Evolutionary conservation across 1,140 invertebrate species (phyloP).

Genomic region (Phymorhynchus buccinoides): DNA sequence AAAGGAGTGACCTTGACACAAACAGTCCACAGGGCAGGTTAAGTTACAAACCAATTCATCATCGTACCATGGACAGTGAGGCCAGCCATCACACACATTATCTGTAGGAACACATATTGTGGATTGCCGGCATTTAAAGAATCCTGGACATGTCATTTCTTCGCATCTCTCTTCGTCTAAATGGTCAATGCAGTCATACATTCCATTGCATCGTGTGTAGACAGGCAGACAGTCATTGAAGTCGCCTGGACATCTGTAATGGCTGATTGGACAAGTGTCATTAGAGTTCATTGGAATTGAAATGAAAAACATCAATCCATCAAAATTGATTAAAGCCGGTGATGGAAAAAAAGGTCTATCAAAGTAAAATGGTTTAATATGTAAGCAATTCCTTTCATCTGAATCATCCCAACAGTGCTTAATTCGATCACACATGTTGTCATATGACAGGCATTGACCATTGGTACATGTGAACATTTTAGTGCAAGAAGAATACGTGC

Average conservation of each 20-base stretch:
- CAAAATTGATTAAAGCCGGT: neutral
- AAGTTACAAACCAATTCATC: conserved; percentile 34
- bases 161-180: conserved; percentile 30
- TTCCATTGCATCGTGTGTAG: conserved; percentile 39
- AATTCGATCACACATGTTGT: neutral
- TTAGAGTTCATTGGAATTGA: neutral
- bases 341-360: neutral
- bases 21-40: conserved; percentile 25
- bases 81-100: conserved; percentile 33
- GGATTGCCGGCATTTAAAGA: conserved; percentile 23
- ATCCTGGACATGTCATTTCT: neutral
- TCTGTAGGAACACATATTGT: conserved; percentile 25
- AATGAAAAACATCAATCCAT: neutral
- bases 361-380: neutral
- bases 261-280: neutral
- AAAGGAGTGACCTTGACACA: conserved; percentile 18
- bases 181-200: conserved; percentile 26
- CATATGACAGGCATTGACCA: neutral
- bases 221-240: conserved; percentile 22
- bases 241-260: neutral
- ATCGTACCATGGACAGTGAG: conserved; percentile 37
- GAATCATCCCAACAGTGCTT: neutral
- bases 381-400: neutral
- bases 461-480: neutral
- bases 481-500: neutral